These are phyloP conservation scores for Cheilinus undulatus DNA, from an alignment of 2,113 vertebrate species.

Conservation along the genomic window DNA sequence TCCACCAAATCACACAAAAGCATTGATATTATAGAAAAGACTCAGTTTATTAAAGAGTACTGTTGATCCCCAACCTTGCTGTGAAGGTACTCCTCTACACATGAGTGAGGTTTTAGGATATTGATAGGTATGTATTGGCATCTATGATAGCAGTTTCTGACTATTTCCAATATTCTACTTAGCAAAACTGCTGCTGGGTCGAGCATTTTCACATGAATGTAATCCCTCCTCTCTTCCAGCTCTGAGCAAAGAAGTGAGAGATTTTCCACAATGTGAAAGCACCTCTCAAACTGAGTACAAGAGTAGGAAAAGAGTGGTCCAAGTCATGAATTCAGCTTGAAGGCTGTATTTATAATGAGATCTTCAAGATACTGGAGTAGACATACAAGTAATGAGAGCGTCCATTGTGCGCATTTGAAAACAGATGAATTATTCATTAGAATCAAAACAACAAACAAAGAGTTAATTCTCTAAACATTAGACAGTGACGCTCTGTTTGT, in stretches of 20 bases:
- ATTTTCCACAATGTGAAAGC: not conserved
- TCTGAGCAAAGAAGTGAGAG: not conserved
- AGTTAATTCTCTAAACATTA: conserved; percentile 23
- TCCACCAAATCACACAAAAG: too few relatives aligned
- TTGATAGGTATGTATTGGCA: too few relatives aligned
- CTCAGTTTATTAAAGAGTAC: too few relatives aligned
- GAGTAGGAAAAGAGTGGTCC: not conserved
- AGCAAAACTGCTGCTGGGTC: too few relatives aligned
- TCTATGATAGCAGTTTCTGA: too few relatives aligned
- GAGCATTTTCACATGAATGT: too few relatives aligned
- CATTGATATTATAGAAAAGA: too few relatives aligned
- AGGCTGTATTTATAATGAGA: not conserved
- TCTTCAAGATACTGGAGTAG: not conserved
- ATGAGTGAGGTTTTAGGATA: too few relatives aligned
- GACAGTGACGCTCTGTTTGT: conserved; percentile 64
- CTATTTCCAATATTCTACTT: too few relatives aligned
- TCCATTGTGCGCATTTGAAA: conserved; percentile 3
- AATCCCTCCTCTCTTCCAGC: not conserved
- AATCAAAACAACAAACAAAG: conserved; percentile 17
- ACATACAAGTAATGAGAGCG: not conserved
- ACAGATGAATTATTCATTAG: conserved; percentile 37
- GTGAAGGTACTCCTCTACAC: too few relatives aligned
- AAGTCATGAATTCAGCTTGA: not conserved
- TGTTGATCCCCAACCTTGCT: too few relatives aligned
- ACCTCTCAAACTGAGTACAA: not conserved